Evolutionary conservation across 2,113 vertebrate species (phyloP), one percentile per base, ranked within the genome.

Genomic region (Phalacrocorax aristotelis): DNA sequence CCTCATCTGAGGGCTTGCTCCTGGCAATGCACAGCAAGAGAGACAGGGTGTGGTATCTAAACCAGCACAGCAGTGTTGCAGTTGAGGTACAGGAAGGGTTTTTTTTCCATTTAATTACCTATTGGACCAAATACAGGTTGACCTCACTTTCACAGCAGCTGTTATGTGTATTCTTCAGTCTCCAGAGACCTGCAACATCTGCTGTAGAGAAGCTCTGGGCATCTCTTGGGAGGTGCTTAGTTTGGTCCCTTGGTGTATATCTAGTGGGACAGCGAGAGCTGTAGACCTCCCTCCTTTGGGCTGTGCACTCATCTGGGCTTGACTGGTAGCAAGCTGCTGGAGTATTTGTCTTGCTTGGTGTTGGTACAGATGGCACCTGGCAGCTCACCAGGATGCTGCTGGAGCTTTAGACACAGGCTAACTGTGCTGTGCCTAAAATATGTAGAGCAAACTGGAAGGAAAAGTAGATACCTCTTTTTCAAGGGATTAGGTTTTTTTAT

Each of bases 261-360:
- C 66, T 87, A 71, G 10, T 60, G 57, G 32, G 22, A 72, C 32
- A 46, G 3, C 0, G 11, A 57, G 48, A 64, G 23, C 71, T 65
- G 57, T 40, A 48, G 75, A 42, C 13, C 13, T 76, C 30, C 38
- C 19, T 74, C 21, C 38, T 38, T 38, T 78, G 46, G 81, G 65
- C 51, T 0, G 0, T 51, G 48, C 0, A 0, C 22, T 95, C 14
- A n/a, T 54, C 32, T 87, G 87, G 19, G 13, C 13, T 78, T 54
- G 65, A 22, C 32, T 69, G 52, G 52, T 71, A 52, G 55, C 48
- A 64, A 55, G 49, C 70, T 88, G 7, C 38, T 80, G 49, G 26
- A 69, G 36, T 20, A 22, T 49, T 90, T 19, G 1, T 75, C 40
- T 70, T 46, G n/a, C 30, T 80, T 66, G 19, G 4, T 62, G 34